Percentiles rank a stretch among this genome's conserved stretches.
phyloP scores from a whole-genome alignment of 2,888 invertebrate genomes.

The Tinea pellionella region DNA sequence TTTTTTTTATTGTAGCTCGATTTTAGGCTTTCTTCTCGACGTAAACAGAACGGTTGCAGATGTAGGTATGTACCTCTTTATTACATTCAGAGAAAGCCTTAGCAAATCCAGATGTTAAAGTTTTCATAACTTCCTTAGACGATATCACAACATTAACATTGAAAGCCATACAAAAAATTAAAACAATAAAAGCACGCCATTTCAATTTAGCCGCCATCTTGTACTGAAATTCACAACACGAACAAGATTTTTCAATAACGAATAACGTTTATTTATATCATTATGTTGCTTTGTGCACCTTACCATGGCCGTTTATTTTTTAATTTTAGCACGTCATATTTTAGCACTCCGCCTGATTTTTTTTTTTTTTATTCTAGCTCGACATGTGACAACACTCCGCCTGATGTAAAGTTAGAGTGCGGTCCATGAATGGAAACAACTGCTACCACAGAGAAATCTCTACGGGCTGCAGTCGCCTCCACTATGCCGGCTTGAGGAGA shows the following conservation, averaged over 20 bases:
- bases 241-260: background rate
- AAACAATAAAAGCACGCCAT: background rate
- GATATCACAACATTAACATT: conserved; percentile 13
- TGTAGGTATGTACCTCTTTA: conserved; percentile 46
- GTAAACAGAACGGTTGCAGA: background rate
- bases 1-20: background rate
- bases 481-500: too few relatives aligned
- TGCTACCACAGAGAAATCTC: too few relatives aligned
- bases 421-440: too few relatives aligned
- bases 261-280: background rate
- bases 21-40: too few relatives aligned
- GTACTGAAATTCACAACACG: background rate
- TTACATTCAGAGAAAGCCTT: conserved; percentile 40
- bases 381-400: too few relatives aligned
- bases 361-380: too few relatives aligned
- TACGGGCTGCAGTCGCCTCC: too few relatives aligned
- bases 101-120: conserved; percentile 37
- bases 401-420: too few relatives aligned
- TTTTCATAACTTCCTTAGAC: conserved; percentile 43
- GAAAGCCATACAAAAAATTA: background rate
- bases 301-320: background rate
- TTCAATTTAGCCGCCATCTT: background rate
- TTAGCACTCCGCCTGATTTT: too few relatives aligned
- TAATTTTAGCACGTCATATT: too few relatives aligned
- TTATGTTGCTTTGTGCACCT: background rate